Base-by-base conservation (phyloP, 2,888 invertebrate species). In the Argyra leucocephala region DNA sequence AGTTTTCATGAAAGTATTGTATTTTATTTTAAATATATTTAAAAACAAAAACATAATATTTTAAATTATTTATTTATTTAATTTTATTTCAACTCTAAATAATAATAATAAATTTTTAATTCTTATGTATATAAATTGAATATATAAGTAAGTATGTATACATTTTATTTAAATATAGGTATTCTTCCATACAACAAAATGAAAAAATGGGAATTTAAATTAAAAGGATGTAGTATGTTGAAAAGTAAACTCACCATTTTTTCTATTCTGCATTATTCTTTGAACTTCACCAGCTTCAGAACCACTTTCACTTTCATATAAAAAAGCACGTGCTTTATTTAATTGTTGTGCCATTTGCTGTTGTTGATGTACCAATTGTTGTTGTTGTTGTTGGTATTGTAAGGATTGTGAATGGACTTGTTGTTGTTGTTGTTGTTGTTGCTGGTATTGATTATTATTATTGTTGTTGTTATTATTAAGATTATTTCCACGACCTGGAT, bases 261-360 rank as follows among this genome's bases (percentile, higher is more conserved):
- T 22, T 23, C 18, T 22, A 23, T 23, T 23, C 7, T 59, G 59
- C 74, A 77, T 72, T 31, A 87, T 88, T 70, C 85, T 81, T 73
- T 87, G 86, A 66, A 88, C 84, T 78, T 89, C 89, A 5, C 87
- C 86, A 57, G 86, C 87, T 75, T 89, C 88, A 58, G 88, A 88
- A 26, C 87, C 88, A 73, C 87, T 87, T 75, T 88, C 88, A 67
- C 86, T 86, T 73, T 87, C 88, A 5, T 84, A 84, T 57, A 71
- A 65, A 57, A 71, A 69, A 6, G 58, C 62, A 61, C 64, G 65
- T 22, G 61, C 22, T 37, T 22, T 66, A 21, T 26, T 62, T n/a
- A 37, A 63, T n/a, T 63, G 61, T 26, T 64, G 65, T 21, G 64
- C 65, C 63, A 65, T 66, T 60, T 65, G 68, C 22, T 66, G 66